Evolutionary conservation across 2,113 vertebrate species (phyloP), one percentile per base, ranked within the genome.

Genomic region (Nycticebus coucang): DNA sequence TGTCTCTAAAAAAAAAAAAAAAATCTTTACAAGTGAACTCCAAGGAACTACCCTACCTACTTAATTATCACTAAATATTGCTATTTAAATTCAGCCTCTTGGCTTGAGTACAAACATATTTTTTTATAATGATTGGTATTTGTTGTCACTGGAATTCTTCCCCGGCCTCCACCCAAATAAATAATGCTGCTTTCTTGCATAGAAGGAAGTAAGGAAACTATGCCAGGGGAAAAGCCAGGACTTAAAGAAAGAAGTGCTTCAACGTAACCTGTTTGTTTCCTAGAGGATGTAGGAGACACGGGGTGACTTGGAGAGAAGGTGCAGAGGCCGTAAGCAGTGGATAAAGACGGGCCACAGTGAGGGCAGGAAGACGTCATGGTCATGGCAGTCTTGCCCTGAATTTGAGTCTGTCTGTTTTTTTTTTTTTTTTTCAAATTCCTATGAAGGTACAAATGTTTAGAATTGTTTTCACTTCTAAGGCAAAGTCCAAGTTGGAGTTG

Each of bases 21-120:
- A 89, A 97, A 81, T 83, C 37, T 19, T 72, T 72, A 37, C 93
- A 91, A 93, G 41, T 79, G 45, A 96, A 96, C 74, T 66, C 64
- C 28, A 91, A 95, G 64, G 50, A 95, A 81, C 17, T 81, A n/a
- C 21, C 4, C 35, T 83, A 55, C 19, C 41, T 89, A 91, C 72
- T 94, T 87, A 85, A 86, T 91, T 79, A 55, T 59, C 57, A 79
- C 41, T 93, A 81, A 94, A 92, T 45, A 94, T 7, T 90, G 24
- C 19, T 79, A 59, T 91, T 62, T 79, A 86, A 77, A 45, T 28
- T 28, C 35, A 30, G 15, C 17, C 71, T 66, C 7, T 21, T 28
- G 57, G n/a, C 45, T 35, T 10, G 12, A 74, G 2, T 57, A 57
- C 13, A 89, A 75, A 94, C 1, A 15, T 79, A 22, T 9, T 33